Percentiles rank a stretch among this genome's conserved stretches.
Conservation (phyloP, 2,888 invertebrate genomes). For the Tenthredo livida region DNA sequence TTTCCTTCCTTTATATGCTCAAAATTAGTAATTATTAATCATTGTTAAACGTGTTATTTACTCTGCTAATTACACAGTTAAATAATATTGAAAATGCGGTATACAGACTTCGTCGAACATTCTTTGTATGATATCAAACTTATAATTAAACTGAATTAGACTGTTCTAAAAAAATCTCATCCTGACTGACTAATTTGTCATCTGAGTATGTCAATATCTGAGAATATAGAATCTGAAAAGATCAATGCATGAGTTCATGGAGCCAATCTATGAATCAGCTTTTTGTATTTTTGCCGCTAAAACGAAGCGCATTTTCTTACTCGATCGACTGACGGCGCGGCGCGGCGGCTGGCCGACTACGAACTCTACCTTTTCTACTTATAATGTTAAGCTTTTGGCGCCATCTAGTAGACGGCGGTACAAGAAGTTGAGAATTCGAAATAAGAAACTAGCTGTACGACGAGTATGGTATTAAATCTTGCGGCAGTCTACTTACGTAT, state of each 20-base stretch:
- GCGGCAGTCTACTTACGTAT: slow-evolving; percentile 9
- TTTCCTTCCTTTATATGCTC: background rate
- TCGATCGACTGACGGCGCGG: slow-evolving; percentile 33
- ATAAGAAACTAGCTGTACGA: slow-evolving; percentile 5
- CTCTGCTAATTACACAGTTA: background rate
- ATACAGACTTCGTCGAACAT: background rate
- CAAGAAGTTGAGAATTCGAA: slow-evolving; percentile 1
- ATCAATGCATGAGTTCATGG: background rate
- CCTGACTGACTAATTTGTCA: background rate
- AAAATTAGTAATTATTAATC: slow-evolving; percentile 43
- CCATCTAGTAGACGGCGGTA: slow-evolving; percentile 21
- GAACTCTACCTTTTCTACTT: slow-evolving; percentile 41
- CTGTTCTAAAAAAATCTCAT: background rate
- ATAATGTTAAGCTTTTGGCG: background rate
- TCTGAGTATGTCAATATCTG: background rate
- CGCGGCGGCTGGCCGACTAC: slow-evolving; percentile 33
- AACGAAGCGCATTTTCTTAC: slow-evolving; percentile 11
- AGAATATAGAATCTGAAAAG: background rate
- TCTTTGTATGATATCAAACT: background rate
- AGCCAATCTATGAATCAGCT: background rate
- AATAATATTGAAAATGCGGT: background rate
- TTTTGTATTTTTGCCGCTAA: background rate
- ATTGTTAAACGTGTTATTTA: slow-evolving; percentile 42
- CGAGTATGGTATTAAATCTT: background rate
- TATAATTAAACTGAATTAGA: background rate